Evolutionary conservation across 1,140 invertebrate species (phyloP).

Genomic region (Oscheius sp.): DNA sequence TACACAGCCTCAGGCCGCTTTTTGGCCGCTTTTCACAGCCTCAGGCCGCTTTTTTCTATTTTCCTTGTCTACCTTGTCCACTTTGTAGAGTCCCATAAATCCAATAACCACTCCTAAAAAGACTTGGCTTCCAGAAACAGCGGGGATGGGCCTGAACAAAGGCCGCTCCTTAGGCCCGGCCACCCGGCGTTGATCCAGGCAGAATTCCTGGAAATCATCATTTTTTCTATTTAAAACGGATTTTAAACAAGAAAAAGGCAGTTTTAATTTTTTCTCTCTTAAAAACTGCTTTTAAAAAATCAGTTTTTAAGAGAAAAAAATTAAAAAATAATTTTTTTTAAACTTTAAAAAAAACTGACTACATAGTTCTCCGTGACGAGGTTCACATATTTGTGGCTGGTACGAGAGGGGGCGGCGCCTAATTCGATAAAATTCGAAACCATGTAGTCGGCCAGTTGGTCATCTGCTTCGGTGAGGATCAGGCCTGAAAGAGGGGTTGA

Average conservation of each 20-base stretch:
- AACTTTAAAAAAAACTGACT: neutral
- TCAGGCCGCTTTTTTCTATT: neutral
- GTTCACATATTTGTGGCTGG: neutral
- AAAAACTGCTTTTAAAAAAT: too few relatives aligned
- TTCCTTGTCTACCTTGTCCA: neutral
- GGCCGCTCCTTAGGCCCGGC: neutral
- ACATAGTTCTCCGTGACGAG: neutral
- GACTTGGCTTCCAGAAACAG: neutral
- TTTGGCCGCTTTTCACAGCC: too few relatives aligned
- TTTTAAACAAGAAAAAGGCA: too few relatives aligned
- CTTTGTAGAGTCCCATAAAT: neutral
- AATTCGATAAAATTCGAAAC: neutral
- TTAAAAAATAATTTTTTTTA: neutral
- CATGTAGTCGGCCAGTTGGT: neutral
- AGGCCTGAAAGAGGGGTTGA: too few relatives aligned
- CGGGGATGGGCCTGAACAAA: neutral
- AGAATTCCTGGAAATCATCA: neutral
- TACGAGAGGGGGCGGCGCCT: neutral
- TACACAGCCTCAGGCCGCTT: too few relatives aligned
- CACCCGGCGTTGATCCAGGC: neutral
- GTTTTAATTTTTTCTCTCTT: too few relatives aligned
- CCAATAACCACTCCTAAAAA: neutral
- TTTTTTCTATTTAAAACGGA: neutral
- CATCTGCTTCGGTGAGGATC: too few relatives aligned
- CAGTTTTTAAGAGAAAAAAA: too few relatives aligned